Conservation (phyloP, 2,888 invertebrate genomes). For the Ptilodon capucinus region DNA sequence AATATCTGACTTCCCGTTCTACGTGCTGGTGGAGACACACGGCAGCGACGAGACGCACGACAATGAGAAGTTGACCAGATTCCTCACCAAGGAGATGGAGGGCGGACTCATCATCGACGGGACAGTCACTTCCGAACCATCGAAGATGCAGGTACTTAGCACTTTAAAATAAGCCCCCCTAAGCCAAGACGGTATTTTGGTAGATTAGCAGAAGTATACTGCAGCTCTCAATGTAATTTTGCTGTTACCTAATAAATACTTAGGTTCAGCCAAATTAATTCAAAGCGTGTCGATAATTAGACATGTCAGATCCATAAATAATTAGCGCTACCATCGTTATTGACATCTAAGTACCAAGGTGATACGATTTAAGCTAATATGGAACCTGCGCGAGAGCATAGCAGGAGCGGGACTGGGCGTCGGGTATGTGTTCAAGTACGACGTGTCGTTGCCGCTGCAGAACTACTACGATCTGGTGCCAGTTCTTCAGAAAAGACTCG, state of each 20-base stretch:
- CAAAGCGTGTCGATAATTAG: too few species aligned
- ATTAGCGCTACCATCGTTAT: too few species aligned
- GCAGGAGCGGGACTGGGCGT: conserved; percentile 88
- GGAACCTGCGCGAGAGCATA: conserved; percentile 94
- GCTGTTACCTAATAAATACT: too few species aligned
- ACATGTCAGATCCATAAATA: background rate
- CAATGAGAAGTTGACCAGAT: conserved; percentile 91
- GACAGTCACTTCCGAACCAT: conserved; percentile 91
- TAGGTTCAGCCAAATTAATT: too few species aligned
- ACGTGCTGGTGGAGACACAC: conserved; percentile 93
- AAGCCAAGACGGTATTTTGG: background rate
- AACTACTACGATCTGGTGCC: conserved; percentile 93
- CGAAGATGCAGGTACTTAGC: conserved; percentile 91
- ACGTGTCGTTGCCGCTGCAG: conserved; percentile 93
- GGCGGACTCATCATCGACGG: conserved; percentile 90
- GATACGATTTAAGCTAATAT: conserved; percentile 82
- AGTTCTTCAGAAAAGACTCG: conserved; percentile 85
- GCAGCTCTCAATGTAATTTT: too few species aligned
- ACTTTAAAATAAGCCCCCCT: too few species aligned
- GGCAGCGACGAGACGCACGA: conserved; percentile 94
- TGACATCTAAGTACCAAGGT: background rate
- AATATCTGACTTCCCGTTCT: conserved; percentile 88
- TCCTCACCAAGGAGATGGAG: conserved; percentile 89
- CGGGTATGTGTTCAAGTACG: conserved; percentile 97
- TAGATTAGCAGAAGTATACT: too few species aligned